phyloP scores from a whole-genome alignment of 2,113 vertebrate species.

The Glareola pratincola region DNA sequence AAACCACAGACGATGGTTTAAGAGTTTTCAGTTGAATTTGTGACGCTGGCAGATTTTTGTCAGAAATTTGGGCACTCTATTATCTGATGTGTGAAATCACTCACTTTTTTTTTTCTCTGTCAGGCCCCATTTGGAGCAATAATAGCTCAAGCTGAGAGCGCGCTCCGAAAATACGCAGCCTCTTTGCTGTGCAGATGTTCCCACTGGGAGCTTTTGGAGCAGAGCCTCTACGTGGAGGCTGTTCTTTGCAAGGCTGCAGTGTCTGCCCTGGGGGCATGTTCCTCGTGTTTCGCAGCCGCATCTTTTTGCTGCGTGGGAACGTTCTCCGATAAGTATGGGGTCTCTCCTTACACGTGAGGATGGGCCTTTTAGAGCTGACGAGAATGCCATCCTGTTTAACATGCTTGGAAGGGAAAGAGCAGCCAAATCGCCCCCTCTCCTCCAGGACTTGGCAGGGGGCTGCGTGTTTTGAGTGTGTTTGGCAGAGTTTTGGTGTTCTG shows the following conservation, averaged over 20 bases:
- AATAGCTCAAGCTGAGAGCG: not conserved
- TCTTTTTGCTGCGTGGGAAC: not conserved
- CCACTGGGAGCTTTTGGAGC: not conserved
- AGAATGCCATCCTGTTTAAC: not conserved
- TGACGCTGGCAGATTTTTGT: not conserved
- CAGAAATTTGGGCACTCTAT: not conserved
- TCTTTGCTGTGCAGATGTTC: not conserved
- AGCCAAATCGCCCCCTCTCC: not conserved
- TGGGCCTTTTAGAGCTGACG: not conserved
- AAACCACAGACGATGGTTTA: not conserved
- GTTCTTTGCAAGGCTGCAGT: not conserved
- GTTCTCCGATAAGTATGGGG: not conserved
- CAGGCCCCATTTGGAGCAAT: not conserved
- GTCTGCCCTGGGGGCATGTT: not conserved
- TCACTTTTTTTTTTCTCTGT: not conserved
- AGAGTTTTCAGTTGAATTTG: not conserved
- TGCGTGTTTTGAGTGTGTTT: conserved; percentile 57
- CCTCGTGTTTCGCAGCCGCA: accelerated
- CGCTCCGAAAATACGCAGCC: not conserved
- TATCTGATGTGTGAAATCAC: not conserved
- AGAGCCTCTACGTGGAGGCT: not conserved
- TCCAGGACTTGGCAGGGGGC: not conserved
- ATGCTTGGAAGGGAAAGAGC: not conserved
- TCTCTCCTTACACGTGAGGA: not conserved
- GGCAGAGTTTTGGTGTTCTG: conserved; percentile 72